Evolutionary conservation across 2,888 invertebrate genomes (phyloP).

Genomic region (Chouioia cunea): DNA sequence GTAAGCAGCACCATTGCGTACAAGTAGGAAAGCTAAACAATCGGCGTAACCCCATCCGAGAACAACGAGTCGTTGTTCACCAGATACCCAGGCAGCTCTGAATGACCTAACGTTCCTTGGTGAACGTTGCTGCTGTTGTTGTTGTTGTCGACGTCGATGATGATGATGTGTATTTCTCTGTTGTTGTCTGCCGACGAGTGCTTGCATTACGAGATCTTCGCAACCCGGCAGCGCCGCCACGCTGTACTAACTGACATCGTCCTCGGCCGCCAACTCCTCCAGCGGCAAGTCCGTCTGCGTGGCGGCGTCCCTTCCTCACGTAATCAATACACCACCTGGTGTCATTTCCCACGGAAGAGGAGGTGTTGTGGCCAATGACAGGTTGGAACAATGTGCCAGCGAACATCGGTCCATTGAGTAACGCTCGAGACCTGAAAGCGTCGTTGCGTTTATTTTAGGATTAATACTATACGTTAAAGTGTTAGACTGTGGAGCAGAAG

Average conservation of each 20-base stretch:
- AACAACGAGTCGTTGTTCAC: slow-evolving; percentile 12
- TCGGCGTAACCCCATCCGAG: slow-evolving; percentile 38
- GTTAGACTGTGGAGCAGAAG: too few species aligned
- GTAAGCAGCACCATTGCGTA: slow-evolving; percentile 36
- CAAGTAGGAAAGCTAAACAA: slow-evolving; percentile 28
- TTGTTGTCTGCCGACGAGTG: slow-evolving; percentile 23
- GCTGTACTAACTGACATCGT: slow-evolving; percentile 65
- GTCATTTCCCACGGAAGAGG: slow-evolving; percentile 64
- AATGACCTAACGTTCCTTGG: slow-evolving; percentile 21
- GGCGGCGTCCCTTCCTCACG: slow-evolving; percentile 66
- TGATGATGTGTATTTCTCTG: neutral
- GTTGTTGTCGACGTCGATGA: neutral
- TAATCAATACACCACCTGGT: slow-evolving; percentile 55
- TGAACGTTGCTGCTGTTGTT: neutral
- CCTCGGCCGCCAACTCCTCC: slow-evolving; percentile 58
- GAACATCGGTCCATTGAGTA: slow-evolving; percentile 66
- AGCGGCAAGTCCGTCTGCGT: slow-evolving; percentile 64
- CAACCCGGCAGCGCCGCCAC: slow-evolving; percentile 58
- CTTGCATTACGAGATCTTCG: slow-evolving; percentile 34
- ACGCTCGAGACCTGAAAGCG: slow-evolving; percentile 61
- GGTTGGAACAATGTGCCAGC: slow-evolving; percentile 63
- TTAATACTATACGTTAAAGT: too few species aligned
- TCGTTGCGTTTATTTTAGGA: too few species aligned
- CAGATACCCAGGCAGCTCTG: slow-evolving; percentile 30
- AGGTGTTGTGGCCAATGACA: slow-evolving; percentile 62